Evolutionary conservation across 2,797 vertebrate species (phyloP).

Genomic region (Neopelma chrysocephalum): DNA sequence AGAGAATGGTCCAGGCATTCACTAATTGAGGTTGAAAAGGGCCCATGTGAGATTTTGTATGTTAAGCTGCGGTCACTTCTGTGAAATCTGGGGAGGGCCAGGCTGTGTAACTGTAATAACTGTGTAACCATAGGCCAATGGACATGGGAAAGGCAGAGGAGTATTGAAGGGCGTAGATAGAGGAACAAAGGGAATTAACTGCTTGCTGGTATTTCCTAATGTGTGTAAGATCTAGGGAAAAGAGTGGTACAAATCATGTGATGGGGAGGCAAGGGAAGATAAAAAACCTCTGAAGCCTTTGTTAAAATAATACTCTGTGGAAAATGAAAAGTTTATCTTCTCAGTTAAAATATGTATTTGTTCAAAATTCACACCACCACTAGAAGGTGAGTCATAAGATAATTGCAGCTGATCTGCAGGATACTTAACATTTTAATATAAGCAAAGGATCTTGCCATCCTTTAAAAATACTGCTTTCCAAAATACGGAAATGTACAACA

Average conservation of each 20-base stretch:
- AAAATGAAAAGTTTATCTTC: neutral
- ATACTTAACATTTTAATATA: neutral
- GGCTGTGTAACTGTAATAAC: neutral
- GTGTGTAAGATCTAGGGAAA: neutral
- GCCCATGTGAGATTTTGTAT: neutral
- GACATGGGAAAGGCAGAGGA: neutral
- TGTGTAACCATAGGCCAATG: neutral
- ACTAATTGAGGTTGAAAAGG: neutral
- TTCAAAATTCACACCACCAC: neutral
- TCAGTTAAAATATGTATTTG: neutral
- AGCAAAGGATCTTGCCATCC: neutral
- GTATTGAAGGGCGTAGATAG: neutral
- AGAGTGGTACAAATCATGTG: neutral
- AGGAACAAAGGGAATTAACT: neutral
- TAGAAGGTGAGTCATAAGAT: conserved; percentile 1
- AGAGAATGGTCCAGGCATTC: neutral
- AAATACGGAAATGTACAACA: neutral
- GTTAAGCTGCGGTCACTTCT: neutral
- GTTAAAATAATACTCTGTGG: neutral
- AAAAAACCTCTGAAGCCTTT: neutral
- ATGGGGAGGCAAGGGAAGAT: neutral
- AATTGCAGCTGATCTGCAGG: neutral
- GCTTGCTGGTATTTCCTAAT: neutral
- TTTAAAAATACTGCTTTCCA: neutral
- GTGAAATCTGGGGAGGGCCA: neutral